Conservation (phyloP, 2,113 vertebrate species). For the Hippopotamus amphibius region DNA sequence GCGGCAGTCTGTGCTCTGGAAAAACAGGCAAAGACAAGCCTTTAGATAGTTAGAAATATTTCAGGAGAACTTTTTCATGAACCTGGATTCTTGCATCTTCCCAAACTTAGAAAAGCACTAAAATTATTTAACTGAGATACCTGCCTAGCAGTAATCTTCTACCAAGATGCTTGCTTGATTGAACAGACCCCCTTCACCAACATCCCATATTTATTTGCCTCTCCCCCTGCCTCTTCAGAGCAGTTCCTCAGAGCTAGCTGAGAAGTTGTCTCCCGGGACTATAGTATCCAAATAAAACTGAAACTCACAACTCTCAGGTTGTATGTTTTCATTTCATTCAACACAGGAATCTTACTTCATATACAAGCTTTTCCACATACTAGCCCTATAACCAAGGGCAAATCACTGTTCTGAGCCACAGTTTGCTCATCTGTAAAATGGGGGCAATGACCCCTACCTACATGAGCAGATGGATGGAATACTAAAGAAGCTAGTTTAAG, state of each 20-base stretch:
- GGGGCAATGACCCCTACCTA: not conserved
- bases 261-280: not conserved
- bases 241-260: not conserved
- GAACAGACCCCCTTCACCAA: rapidly evolving
- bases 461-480: not conserved
- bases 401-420: not conserved
- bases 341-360: not conserved
- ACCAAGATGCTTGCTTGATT: not conserved
- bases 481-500: not conserved
- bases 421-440: not conserved
- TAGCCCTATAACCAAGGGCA: not conserved
- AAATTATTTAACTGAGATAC: not conserved
- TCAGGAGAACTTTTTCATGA: not conserved
- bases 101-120: not conserved
- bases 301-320: not conserved
- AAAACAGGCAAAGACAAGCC: not conserved
- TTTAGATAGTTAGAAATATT: not conserved
- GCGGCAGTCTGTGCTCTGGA: not conserved
- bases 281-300: not conserved
- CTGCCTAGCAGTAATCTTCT: not conserved
- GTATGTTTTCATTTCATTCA: not conserved
- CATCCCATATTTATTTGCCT: not conserved
- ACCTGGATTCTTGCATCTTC: not conserved
- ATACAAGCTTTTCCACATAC: not conserved
- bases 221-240: not conserved